Conservation (phyloP, 1,140 invertebrate species). For the Hylyphantes graminicola region DNA sequence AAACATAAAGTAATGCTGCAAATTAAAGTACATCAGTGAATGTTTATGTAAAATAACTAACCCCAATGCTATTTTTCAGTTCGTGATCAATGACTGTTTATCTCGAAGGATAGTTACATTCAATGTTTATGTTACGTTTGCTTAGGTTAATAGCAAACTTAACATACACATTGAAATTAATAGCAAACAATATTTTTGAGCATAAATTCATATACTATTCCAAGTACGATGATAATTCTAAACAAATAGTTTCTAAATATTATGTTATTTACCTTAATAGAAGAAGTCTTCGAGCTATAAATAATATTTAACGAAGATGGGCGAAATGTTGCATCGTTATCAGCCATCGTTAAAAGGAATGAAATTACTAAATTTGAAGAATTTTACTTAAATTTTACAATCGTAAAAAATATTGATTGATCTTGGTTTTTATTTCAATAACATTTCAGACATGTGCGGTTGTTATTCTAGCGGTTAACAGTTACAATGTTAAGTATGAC, state of each 20-base stretch:
- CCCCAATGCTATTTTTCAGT: no score
- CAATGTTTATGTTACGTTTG: no score
- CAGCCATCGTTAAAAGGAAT: neutral
- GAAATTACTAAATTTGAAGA: neutral
- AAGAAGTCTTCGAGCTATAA: conserved; percentile 23
- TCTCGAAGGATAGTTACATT: no score
- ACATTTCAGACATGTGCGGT: conserved; percentile 8
- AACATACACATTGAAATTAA: no score
- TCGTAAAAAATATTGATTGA: no score
- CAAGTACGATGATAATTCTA: neutral
- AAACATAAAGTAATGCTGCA: no score
- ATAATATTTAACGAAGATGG: conserved; percentile 28
- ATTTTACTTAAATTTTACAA: no score
- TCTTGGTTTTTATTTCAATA: conserved; percentile 8
- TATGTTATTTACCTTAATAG: conserved; percentile 28
- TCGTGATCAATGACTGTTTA: no score
- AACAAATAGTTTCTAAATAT: neutral
- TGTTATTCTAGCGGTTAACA: conserved; percentile 10
- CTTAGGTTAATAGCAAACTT: no score
- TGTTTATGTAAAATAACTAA: no score
- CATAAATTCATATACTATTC: neutral
- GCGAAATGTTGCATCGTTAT: neutral
- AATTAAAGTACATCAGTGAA: no score
- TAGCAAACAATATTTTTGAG: no score
- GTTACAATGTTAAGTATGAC: neutral